Evolutionary conservation across 2,888 invertebrate species (phyloP), one percentile per base, ranked within the genome.

Genomic region (Nysson spinosus): DNA sequence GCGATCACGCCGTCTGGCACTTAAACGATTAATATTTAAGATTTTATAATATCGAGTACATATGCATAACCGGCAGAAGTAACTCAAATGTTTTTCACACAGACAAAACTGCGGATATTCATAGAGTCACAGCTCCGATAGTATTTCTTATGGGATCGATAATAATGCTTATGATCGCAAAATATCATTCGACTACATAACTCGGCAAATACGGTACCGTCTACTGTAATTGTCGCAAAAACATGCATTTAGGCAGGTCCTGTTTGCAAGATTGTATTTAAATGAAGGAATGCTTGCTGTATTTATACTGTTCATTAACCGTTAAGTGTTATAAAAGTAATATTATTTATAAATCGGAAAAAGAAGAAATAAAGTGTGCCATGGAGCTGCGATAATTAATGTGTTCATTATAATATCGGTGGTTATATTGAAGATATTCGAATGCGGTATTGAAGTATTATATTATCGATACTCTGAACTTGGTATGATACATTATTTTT

Each of bases 91-190:
- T 12, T 51, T 61, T 32, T 19, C 6, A 69, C 74, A 6, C 72
- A 84, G 84, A 67, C 20, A 69, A 78, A 58, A 60, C 67, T 43
- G 51, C 71, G 28, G 72, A 80, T 64, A 76, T 84, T 57, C 84
- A 85, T 63, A 77, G 63, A 66, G 72, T 70, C 51, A 84, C 85
- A 55, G 80, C 84, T 24, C 66, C 79, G 1, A 83, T 85, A 54
- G 61, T 86, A 46, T 87, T 81, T 62, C 63, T 80, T 24, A 80
- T 87, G 47, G 70, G 83, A 56, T 79, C 86, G 47, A 61, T 85
- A 56, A 69, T 83, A 61, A 49, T 86, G 46, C 77, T 87, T 52
- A 67, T 83, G 55, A 46, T 85, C 35, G 86, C 86, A 9, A 83
- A 77, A 30, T 77, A 75, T 72, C 77, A 81, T 64, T 76, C 78